Evolutionary conservation across 2,113 vertebrate species (phyloP), one percentile per base, ranked within the genome.

Genomic region (Eptesicus fuscus): DNA sequence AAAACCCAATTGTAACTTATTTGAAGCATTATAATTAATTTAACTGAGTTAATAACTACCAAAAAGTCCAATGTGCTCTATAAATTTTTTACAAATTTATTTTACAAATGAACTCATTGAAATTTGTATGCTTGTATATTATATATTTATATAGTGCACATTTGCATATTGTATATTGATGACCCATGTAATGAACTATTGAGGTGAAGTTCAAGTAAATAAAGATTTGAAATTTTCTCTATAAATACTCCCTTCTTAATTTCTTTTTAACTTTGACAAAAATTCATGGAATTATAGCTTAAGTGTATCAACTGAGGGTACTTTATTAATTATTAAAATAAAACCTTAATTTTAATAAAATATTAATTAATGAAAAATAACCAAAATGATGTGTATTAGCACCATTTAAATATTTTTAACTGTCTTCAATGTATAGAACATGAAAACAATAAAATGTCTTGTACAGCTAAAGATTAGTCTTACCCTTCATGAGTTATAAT

Each of bases 281-380:
- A 95, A 77, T 91, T 5, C 28, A 83, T 4, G 53, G 12, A 83
- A 76, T 85, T 93, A 79, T 9, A 69, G 49, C 13, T 73, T 79
- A 88, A 44, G 53, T 78, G 7, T 61, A 82, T 95, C 11, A 70
- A 28, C 20, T 74, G 28, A 94, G 49, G 89, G 16, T 1, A 35
- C 22, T 91, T 95, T 85, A 71, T 32, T 35, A 89, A 56, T 73
- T 79, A 71, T 87, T 95, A 63, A 94, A 67, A 78, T 76, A 90
- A 85, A 82, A 79, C n/a, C 9, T 93, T 93, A 79, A 86, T 93
- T 96, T 83, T 83, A 88, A 93, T 71, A 89, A 86, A 92, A 77
- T 67, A 79, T 82, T 87, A 88, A 73, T 83, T 79, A 87, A 59
- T 71, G 51, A 87, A 40, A 28, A 7, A 59, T 23, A 86, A 71